A percentile compares a stretch with the other conserved stretches of the same genome.
Conservation (phyloP, 2,113 vertebrate genomes). For the Pseudorectes ferrugineus region DNA sequence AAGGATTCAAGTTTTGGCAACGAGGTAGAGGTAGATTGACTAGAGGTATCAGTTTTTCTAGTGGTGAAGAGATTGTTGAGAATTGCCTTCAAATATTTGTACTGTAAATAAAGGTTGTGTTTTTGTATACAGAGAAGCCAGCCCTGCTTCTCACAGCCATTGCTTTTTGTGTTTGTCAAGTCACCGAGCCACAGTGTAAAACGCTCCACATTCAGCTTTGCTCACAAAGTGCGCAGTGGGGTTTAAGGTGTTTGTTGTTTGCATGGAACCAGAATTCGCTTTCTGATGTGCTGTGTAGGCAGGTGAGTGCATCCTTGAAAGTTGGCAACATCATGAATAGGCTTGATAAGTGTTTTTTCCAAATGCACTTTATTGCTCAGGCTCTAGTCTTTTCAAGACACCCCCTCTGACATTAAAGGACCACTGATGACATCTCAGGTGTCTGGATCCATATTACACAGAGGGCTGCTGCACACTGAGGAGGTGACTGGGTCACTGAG, state of each 20-base stretch:
- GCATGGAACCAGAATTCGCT: not conserved
- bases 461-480: not conserved
- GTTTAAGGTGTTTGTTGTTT: not conserved
- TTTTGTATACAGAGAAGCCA: not conserved
- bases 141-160: not conserved
- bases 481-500: not conserved
- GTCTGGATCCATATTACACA: rapidly evolving
- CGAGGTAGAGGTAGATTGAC: not conserved
- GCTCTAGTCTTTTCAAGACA: not conserved
- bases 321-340: not conserved
- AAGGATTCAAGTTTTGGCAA: conserved; percentile 50
- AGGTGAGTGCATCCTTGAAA: not conserved
- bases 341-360: not conserved
- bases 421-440: not conserved
- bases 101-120: not conserved
- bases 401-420: not conserved
- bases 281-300: not conserved
- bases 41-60: conserved; percentile 38
- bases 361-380: not conserved
- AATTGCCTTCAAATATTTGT: conserved; percentile 56
- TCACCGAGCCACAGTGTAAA: not conserved
- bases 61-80: conserved; percentile 20
- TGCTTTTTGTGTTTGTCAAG: conserved; percentile 23
- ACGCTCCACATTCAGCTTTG: not conserved
- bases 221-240: not conserved